Base-by-base conservation (phyloP, 1,140 invertebrate genomes). In the Trichomalopsis sarcophagae region DNA sequence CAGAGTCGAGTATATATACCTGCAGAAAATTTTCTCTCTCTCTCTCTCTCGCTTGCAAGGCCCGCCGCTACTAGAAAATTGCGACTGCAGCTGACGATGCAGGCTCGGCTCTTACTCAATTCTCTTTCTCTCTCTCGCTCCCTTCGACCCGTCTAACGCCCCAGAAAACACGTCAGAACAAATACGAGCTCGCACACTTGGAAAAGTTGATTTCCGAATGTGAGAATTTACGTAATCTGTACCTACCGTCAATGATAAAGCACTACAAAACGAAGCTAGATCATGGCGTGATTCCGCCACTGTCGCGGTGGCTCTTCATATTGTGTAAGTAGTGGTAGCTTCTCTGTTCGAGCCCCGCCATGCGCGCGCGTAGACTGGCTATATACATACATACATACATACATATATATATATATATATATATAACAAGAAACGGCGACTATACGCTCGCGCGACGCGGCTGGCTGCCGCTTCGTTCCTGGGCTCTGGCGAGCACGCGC, bases 321-420 rank as follows among this genome's bases (percentile, higher is more conserved):
- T 27, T 27, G 27, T 27, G 27, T 27, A 27, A 27, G 69, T 68
- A 23, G 82, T 76, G 33, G 55, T 47, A 75, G 23, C 71, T 66
- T 44, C 71, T 62, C 4, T 62, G 21, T 50, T 0, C 66, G 74
- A 27, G 33, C 21, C 36, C 17, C 23, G 74, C 62, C 82, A 83
- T 83, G 74, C 82, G 82, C 82, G 81, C 47, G 55, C 55, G 55
- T 62, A n/a, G 21, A 21, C 21, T 62, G 21, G 55, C 17, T 62
- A 62, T 17, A n/a, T 33, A 33, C 47, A 77, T 27, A n/a, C 68
- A 62, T 33, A 17, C 68, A 77, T 27, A 21, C n/a, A n/a, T n/a
- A n/a, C n/a, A n/a, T n/a, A n/a, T n/a, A n/a, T n/a, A n/a, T 33
- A 33, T 68, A 77, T 27, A n/a, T 76, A 62, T 33, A 17, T 76